phyloP scores from a whole-genome alignment of 2,797 vertebrate species.

The Macrochelys suwanniensis region DNA sequence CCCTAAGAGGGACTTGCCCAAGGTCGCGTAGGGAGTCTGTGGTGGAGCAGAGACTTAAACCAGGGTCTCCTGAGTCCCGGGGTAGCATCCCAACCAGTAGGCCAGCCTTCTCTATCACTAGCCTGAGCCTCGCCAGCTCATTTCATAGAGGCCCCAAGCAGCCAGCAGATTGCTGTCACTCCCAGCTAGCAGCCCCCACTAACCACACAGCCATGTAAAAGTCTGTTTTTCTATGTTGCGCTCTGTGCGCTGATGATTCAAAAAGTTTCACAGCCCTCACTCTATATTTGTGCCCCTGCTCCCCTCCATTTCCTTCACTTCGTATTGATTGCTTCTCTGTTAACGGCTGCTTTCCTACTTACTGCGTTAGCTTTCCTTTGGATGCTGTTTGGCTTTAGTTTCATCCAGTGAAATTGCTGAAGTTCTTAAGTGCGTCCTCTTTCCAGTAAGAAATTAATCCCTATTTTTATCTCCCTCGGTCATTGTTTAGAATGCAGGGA shows the following conservation, averaged over 20 bases:
- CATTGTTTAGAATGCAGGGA: slow-evolving; percentile 37
- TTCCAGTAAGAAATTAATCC: not conserved
- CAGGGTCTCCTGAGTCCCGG: not conserved
- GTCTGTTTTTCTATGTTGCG: not conserved
- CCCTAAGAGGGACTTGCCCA: not conserved
- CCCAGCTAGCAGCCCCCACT: not conserved
- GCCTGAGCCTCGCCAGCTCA: not conserved
- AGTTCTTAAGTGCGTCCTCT: not conserved
- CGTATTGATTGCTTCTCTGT: slow-evolving; percentile 12
- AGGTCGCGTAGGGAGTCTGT: not conserved
- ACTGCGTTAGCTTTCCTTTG: not conserved
- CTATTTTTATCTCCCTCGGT: not conserved
- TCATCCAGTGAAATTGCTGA: slow-evolving; percentile 2
- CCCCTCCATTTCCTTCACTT: not conserved
- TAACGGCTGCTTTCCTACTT: slow-evolving; percentile 29
- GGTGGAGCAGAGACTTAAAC: not conserved
- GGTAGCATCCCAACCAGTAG: not conserved
- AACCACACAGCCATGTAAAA: not conserved
- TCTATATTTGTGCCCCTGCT: slow-evolving; percentile 1
- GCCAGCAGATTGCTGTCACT: not conserved
- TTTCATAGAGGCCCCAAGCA: not conserved
- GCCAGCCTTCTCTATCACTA: not conserved
- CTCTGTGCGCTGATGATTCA: not conserved
- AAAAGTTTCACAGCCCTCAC: not conserved
- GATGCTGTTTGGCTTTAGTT: not conserved